These are phyloP conservation scores for Pithys albifrons DNA, from an alignment of 2,113 vertebrate genomes.

Conservation along the genomic window DNA sequence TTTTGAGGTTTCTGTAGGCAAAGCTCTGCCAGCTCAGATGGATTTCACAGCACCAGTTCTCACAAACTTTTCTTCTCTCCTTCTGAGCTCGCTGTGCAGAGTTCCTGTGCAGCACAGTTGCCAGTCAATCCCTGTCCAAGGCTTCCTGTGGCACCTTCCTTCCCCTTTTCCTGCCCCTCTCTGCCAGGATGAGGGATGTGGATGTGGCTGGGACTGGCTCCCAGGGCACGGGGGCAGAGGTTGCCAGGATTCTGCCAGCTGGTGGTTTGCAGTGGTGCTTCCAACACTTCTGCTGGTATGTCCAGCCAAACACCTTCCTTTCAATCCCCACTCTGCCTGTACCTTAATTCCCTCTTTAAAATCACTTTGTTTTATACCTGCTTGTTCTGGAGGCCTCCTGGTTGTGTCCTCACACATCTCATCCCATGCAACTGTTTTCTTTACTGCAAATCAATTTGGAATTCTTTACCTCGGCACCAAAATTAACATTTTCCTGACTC, in stretches of 20 bases:
- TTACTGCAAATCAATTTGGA: accelerated
- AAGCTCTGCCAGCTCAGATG: background rate
- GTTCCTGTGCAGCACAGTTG: background rate
- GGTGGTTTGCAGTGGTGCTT: background rate
- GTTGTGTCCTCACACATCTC: background rate
- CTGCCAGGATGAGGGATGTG: background rate
- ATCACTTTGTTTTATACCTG: background rate
- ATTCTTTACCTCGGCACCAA: background rate
- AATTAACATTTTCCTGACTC: background rate
- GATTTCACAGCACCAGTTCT: background rate
- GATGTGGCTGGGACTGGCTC: background rate
- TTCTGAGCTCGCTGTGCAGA: background rate
- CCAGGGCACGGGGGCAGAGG: background rate
- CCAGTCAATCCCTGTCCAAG: background rate
- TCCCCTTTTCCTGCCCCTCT: background rate
- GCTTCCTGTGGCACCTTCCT: background rate
- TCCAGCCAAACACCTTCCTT: background rate
- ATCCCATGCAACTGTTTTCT: background rate
- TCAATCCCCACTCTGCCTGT: background rate
- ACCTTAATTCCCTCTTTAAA: background rate
- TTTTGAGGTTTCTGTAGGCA: background rate
- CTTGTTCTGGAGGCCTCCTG: background rate
- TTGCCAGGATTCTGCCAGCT: background rate
- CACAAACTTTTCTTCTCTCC: background rate
- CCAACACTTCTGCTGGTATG: background rate